phyloP scores from a whole-genome alignment of 2,888 invertebrate genomes.

The Cybosia mesomella region DNA sequence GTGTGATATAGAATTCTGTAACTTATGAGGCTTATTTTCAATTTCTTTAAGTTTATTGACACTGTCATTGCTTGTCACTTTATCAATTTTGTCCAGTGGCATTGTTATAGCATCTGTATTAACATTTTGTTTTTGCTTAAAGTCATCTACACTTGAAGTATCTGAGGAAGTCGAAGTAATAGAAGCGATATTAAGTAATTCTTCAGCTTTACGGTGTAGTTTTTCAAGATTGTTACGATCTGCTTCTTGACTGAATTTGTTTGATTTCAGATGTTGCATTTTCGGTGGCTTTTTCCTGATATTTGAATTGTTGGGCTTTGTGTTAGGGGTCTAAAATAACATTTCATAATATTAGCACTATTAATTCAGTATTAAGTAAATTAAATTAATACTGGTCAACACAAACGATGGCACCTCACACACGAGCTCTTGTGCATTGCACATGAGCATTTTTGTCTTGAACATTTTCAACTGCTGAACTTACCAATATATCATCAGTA shows the following conservation, averaged over 20 bases:
- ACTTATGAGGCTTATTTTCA: conserved; percentile 18
- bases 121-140: conserved; percentile 32
- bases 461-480: neutral
- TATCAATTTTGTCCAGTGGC: conserved; percentile 11
- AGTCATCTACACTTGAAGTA: conserved; percentile 58
- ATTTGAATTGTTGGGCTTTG: conserved; percentile 20
- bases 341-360: neutral
- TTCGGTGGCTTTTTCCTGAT: conserved; percentile 34
- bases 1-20: conserved; percentile 2
- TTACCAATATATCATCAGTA: conserved; percentile 34
- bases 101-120: conserved; percentile 17
- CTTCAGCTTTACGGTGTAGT: conserved; percentile 79
- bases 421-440: neutral
- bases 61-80: conserved; percentile 7
- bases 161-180: conserved; percentile 73
- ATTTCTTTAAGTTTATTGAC: conserved; percentile 21
- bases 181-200: conserved; percentile 72
- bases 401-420: neutral
- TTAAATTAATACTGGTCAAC: too few relatives aligned
- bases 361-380: too few relatives aligned
- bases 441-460: neutral
- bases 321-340: conserved; percentile 37
- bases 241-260: conserved; percentile 53
- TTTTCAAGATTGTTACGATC: conserved; percentile 70
- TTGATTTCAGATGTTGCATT: conserved; percentile 40